These are phyloP conservation scores for Cairina moschata DNA, from an alignment of 2,113 vertebrate genomes.

Conservation along the genomic window DNA sequence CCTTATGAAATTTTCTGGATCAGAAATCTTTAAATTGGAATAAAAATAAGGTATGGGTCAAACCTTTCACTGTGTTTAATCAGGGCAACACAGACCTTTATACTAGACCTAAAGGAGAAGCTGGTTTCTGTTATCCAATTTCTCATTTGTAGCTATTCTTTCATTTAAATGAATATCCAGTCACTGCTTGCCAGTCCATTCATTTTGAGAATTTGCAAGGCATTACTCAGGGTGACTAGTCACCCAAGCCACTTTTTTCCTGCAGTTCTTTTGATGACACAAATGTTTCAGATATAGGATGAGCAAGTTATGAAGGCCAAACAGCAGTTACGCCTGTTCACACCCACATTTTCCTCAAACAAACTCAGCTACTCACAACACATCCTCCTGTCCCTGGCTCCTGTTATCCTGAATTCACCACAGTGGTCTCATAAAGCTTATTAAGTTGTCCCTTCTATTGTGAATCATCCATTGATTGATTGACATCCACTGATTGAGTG, in stretches of 20 bases:
- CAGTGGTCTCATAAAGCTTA: not conserved
- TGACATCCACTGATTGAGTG: no score
- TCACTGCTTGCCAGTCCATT: not conserved
- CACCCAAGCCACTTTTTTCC: not conserved
- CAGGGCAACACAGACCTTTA: not conserved
- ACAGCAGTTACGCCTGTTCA: not conserved
- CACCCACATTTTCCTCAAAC: not conserved
- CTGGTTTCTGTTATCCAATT: not conserved
- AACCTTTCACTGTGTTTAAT: not conserved
- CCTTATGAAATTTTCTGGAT: not conserved
- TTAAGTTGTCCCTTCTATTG: not conserved
- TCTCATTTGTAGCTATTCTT: not conserved
- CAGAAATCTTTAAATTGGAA: not conserved
- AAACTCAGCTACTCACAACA: not conserved
- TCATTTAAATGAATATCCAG: not conserved
- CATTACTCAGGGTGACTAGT: not conserved
- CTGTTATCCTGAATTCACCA: not conserved
- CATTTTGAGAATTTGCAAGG: not conserved
- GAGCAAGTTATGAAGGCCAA: not conserved
- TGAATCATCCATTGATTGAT: not conserved
- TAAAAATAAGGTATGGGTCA: not conserved
- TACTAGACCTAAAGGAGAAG: not conserved
- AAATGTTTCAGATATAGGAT: not conserved
- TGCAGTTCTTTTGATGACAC: not conserved
- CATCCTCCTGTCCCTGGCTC: not conserved